Base-by-base conservation (phyloP, 37 sponge, comb jelly and placozoan genomes). In the Geodia barretti region DNA sequence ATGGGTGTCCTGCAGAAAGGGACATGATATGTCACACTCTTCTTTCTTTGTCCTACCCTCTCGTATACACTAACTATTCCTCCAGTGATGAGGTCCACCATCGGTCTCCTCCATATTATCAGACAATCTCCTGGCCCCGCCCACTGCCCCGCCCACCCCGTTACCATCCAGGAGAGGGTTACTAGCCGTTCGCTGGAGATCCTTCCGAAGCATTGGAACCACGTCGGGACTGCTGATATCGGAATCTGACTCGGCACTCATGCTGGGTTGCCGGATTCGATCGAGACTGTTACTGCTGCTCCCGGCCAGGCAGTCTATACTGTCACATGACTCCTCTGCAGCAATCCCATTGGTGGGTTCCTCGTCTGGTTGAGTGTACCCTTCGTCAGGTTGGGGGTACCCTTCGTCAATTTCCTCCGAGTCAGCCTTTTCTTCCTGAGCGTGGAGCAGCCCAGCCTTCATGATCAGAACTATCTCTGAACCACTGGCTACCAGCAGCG, bases 401-500 rank as follows among this genome's bases (percentile, higher is more conserved):
- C 7, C 54, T 7, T 14, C 14, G 14, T 47, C 54, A 47, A 14
- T 17, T 47, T 47, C 54, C 54, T 47, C 54, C 14, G 54, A 47
- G 7, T 47, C 54, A 7, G 7, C 11, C 14, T 47, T 29, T 76
- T 76, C 62, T 20, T 59, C 33, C 35, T 29, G 63, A 31, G 24
- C 36, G 11, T 54, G 67, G 32, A 26, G 31, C 25, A 20, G 11
- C 7, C 88, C 72, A 28, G 62, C 66, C 32, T 82, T 77, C 19
- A 91, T 40, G 19, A 79, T 58, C 24, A 91, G 69, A 4, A 41
- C 9, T 1, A 86, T 76, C 37, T 86, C 70, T 39, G 74, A 75
- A 0, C 74, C 87, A 73, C 86, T 83, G 5, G 69, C 74, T 62
- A 83, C 82, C 17, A 91, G 67, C 33, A 41, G 36, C 32, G 78